Base-by-base conservation (phyloP, 1,140 invertebrate species). In the Alviniconcha marisindica region DNA sequence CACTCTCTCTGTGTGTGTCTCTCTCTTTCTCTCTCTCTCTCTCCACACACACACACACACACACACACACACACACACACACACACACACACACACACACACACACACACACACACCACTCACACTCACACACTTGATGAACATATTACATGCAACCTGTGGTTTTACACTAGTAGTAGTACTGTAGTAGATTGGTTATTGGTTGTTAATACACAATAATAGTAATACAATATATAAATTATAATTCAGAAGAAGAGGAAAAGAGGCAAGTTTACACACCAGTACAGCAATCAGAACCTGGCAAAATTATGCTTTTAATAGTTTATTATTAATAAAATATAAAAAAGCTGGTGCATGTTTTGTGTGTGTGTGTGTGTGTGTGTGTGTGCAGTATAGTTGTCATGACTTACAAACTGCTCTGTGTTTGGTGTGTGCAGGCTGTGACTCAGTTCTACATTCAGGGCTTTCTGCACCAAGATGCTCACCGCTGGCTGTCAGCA, bases 401-500 rank as follows among this genome's bases (percentile, higher is more conserved):
- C 31, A 66, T 21, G 24, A 38, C 36, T 40, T 33, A 81, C 36
- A 12, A 18, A 5, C 24, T 48, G 21, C 7, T n/a, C 54, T 14
- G 0, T 42, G 14, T 74, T 33, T 24, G 7, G 40, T 33, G 31
- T 69, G 18, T 44, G 7, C 60, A 93, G 92, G 92, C 91, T 66
- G 91, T 94, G 33, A 84, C 87, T 38, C 93, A 94, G 86, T 94
- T 95, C 90, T 95, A 95, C 86, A 84, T 84, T 60, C 87, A 90
- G 69, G 85, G 87, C 1, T 85, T 82, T 81, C 66, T 88, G 21
- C 95, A 96, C 90, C 95, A 95, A 33, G 95, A 97, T 85, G 96
- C 96, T 84, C 97, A 98, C 92, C 94, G 96, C 31, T 97, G 96
- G 96, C 94, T 98, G 42, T 96, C 96, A 66, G 94, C 95, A 82